Evolutionary conservation across 92 coral and sea anemone species (phyloP).

Genomic region (Porites lobata): DNA sequence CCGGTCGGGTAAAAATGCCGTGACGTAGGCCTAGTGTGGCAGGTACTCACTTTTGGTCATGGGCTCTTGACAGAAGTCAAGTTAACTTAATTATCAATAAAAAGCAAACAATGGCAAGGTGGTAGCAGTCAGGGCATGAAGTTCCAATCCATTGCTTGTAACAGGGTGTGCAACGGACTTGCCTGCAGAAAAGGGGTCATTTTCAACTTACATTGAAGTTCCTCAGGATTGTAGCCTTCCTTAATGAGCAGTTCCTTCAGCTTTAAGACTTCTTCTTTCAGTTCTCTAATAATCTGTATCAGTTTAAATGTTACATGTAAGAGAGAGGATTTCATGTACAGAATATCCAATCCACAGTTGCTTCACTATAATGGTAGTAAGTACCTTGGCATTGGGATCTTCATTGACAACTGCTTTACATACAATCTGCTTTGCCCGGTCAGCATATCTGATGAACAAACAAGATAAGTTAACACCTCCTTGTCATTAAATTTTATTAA

Average conservation of each 20-base stretch:
- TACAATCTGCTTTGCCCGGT: conserved; percentile 95
- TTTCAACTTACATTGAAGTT: conserved; percentile 74
- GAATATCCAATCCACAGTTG: too few relatives aligned
- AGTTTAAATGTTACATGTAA: background rate
- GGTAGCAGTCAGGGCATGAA: background rate
- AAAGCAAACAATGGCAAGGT: too few relatives aligned
- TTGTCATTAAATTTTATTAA: too few relatives aligned
- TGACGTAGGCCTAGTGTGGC: too few relatives aligned
- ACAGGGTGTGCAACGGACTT: too few relatives aligned
- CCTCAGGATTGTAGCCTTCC: conserved; percentile 91
- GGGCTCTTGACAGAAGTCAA: too few relatives aligned
- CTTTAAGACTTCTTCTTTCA: conserved; percentile 92
- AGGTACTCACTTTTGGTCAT: too few relatives aligned
- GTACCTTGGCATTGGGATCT: conserved; percentile 99
- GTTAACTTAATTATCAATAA: too few relatives aligned
- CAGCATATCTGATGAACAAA: conserved; percentile 85
- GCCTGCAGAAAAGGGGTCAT: background rate
- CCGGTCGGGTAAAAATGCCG: too few relatives aligned
- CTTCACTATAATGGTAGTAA: background rate
- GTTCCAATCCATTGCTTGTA: too few relatives aligned
- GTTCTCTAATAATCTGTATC: conserved; percentile 92
- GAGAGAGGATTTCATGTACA: too few relatives aligned
- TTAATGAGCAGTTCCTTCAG: conserved; percentile 85
- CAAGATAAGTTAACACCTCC: conserved; percentile 1
- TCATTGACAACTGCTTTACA: conserved; percentile 97